Conservation (phyloP, 2,113 vertebrate genomes). For the Numida meleagris region DNA sequence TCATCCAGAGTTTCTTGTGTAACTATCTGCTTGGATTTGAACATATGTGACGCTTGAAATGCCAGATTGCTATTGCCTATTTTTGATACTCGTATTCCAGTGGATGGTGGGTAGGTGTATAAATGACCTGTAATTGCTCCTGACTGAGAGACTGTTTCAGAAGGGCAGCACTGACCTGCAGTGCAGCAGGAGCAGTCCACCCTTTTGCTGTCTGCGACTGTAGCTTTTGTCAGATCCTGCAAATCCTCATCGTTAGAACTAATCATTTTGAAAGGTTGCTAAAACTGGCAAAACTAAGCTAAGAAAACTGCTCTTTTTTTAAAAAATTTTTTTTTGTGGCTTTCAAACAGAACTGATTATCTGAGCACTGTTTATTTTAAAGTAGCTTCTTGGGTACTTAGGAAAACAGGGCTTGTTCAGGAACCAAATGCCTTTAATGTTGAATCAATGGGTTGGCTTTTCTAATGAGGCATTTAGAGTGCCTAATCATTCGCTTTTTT, state of each 20-base stretch:
- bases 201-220: background rate
- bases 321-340: no score
- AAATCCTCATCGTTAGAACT: background rate
- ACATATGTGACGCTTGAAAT: background rate
- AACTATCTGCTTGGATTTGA: background rate
- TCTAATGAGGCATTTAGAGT: background rate
- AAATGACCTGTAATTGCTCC: background rate
- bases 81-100: background rate
- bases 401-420: background rate
- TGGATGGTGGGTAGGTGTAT: background rate
- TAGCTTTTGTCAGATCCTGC: background rate
- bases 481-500: background rate
- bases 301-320: background rate
- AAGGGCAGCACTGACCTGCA: background rate
- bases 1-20: background rate
- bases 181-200: background rate
- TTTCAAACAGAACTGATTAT: background rate
- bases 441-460: background rate
- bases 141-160: accelerated
- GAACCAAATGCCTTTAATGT: background rate
- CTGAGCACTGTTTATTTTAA: background rate
- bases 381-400: background rate
- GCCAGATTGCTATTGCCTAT: background rate
- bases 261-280: background rate
- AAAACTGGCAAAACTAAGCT: background rate